These are phyloP conservation scores for Willisornis vidua DNA, from an alignment of 2,113 vertebrate species.

Conservation along the genomic window DNA sequence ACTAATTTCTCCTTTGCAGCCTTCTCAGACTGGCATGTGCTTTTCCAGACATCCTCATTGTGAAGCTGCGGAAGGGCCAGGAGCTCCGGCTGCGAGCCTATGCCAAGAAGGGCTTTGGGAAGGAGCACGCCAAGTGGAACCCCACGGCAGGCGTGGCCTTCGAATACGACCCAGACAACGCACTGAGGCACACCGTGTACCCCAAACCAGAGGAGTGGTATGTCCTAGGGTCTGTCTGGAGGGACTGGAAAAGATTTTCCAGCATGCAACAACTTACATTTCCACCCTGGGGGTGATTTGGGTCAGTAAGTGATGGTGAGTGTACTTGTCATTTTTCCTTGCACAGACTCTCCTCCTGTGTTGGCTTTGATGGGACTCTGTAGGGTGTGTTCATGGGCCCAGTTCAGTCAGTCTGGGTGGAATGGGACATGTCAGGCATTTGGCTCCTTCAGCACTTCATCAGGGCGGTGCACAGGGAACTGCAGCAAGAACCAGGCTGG, in stretches of 20 bases:
- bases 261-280: accelerated
- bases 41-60: constrained; percentile 89
- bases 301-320: accelerated
- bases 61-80: constrained; percentile 96
- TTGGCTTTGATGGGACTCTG: not conserved
- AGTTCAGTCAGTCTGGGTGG: not conserved
- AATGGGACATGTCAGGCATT: not conserved
- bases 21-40: accelerated
- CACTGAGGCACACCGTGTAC: constrained; percentile 92
- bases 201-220: constrained; percentile 97
- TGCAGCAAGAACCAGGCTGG: not conserved
- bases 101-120: constrained; percentile 97
- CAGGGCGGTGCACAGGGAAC: not conserved
- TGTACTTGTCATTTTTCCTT: accelerated
- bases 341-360: not conserved
- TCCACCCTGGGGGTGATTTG: not conserved
- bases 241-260: not conserved
- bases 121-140: constrained; percentile 99
- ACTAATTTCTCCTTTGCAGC: not conserved
- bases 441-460: not conserved
- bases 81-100: constrained; percentile 92
- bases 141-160: constrained; percentile 95
- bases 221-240: not conserved
- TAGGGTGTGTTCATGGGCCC: accelerated
- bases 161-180: constrained; percentile 96